Evolutionary conservation across 92 coral and sea anemone genomes (phyloP), one percentile per base, ranked within the genome.

Genomic region (Phenganax subtilis): DNA sequence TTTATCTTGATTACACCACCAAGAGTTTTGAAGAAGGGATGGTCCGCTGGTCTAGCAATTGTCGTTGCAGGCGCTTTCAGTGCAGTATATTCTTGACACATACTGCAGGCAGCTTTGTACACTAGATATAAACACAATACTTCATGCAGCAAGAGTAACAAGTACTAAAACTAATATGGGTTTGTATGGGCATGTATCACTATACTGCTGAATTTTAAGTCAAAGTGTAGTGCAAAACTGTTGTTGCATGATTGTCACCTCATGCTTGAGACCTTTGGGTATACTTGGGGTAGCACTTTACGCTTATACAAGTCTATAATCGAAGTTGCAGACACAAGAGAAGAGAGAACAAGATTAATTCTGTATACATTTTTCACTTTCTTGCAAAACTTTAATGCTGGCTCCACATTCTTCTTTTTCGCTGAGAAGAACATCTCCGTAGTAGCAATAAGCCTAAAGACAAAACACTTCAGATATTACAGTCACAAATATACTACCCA

Each of bases 1-100:
- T 91, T 90, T 51, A 86, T 90, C 83, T 88, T 86, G 44, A 94
- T 90, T 54, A 87, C 90, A 8, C 96, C 90, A 9, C 99, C 99
- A 72, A 96, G 92, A 44, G 93, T 86, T 65, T 86, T 84, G 77
- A 92, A 96, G 86, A 96, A 90, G 12, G 99, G 99, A 62, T 96
- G 99, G 71, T 96, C 90, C 85, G 91, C 90, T 11, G 99, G 99
- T 54, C 99, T 77, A 8, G 99, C 99, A 47, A 79, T 79, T n/a
- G 97, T 96, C 0, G 90, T 86, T 11, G 96, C 99, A 10, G 97
- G 97, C 28, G 96, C 98, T 71, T 89, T 96, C 20, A 90, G 85
- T n/a, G 97, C 58, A 52, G 97, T 75, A 77, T 96, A 96, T 72
- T 96, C 97, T 9, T 90, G 93, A 28, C 96, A 96, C 78, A 96